Base-by-base conservation (phyloP, 2,113 vertebrate genomes). In the Casuarius casuarius region DNA sequence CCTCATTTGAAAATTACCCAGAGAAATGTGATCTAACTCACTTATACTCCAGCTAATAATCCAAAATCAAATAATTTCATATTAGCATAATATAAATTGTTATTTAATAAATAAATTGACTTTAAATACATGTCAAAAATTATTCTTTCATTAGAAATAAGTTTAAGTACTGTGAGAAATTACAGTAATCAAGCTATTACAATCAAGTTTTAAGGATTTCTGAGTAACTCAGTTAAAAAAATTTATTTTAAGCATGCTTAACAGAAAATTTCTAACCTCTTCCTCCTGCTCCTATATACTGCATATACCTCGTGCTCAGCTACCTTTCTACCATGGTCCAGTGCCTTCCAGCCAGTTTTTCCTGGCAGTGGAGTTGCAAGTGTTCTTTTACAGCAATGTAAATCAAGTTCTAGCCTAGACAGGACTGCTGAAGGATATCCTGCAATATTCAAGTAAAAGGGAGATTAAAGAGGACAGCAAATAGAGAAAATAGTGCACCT, bases 91-190 rank as follows among this genome's bases (percentile, higher is more conserved):
- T 49, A 71, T 70, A 91, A 91, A 78, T 85, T 0, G 7, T 59
- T 85, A 74, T 76, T 91, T 77, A 95, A 95, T 92, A 38, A 79
- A 95, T 73, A 87, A 93, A 95, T 82, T 71, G 12, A 62, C 87
- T 95, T 92, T 90, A 90, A 94, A 88, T 79, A 85, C 71, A 38
- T 90, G 76, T 49, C 92, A 78, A 86, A 38, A 87, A 16, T 22
- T 91, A 87, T 89, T 88, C 54, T 67, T 96, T 84, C 87, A 88
- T 91, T 90, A 88, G 56, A 97, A 97, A 92, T 90, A 91, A 44
- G 62, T 89, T 96, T 89, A 97, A 90, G 35, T 82, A 77, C 87
- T 59, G 6, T 85, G 75, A 95, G 81, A 94, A 97, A 97, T 95
- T 90, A 40, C 54, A 71, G 90, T 74, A 71, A 93, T 58, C 29